Base-by-base conservation (phyloP, 2,888 invertebrate species). In the Melanostoma scalare region DNA sequence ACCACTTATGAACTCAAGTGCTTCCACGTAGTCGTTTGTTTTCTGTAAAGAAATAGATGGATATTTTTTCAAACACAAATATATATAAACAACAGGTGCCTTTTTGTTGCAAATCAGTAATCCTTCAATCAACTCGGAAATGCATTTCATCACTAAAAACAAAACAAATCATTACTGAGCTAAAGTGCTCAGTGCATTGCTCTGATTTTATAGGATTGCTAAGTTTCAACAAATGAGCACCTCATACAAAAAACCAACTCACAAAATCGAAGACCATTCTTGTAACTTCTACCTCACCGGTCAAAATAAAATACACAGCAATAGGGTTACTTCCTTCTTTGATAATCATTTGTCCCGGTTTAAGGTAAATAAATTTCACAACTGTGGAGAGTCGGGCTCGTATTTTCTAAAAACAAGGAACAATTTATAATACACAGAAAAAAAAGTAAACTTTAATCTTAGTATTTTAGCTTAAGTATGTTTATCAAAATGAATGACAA, bases 221-320 rank as follows among this genome's bases (percentile, higher is more conserved):
- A 20, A 20, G 20, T 20, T 20, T 20, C 20, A 20, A 20, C 20
- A 20, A 1, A 20, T 1, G 20, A 20, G 20, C 20, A 20, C 1
- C 20, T 20, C 20, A 20, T 20, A 36, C 3, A 6, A 33, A 2
- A 50, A 50, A 10, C 8, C 3, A 3, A 6, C 80, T 75, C 80
- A 89, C 88, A 87, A 89, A 89, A 38, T 92, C 90, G 20, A 88
- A 87, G 0, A 87, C 44, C 4, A 6, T 85, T 35, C 78, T 87
- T 0, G 87, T 86, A 52, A 89, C 86, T 40, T 87, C 87, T 8
- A 93, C 91, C 87, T 93, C 92, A 2, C 96, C 96, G 0, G 92
- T 92, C 4, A 94, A 90, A 56, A 96, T 92, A 88, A 94, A 95
- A 89, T 94, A 95, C 56, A 95, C 88, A 0, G 93, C 93, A 71